Evolutionary conservation across 1,140 invertebrate species (phyloP).

Genomic region (Drosophila pachea): DNA sequence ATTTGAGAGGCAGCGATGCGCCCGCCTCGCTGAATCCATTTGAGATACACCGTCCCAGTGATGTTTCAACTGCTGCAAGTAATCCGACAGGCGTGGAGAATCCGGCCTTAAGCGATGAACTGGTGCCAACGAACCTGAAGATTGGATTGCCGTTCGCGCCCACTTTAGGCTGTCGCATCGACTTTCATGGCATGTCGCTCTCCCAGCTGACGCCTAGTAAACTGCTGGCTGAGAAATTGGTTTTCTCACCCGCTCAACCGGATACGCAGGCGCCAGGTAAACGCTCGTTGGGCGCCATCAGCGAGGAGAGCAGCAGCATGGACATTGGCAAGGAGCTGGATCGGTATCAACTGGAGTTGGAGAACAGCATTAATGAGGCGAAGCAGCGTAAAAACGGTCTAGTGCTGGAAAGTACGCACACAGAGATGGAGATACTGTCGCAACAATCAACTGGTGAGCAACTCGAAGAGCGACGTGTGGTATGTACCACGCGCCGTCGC

Average conservation of each 20-base stretch:
- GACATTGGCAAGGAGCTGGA: constrained; percentile 78
- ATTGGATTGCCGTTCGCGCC: constrained; percentile 74
- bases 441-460: constrained; percentile 8
- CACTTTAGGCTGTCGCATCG: constrained; percentile 72
- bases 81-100: constrained; percentile 59
- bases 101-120: constrained; percentile 42
- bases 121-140: constrained; percentile 52
- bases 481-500: constrained; percentile 41
- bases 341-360: constrained; percentile 76
- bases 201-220: constrained; percentile 71
- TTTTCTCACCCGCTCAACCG: constrained; percentile 62
- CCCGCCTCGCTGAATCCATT: constrained; percentile 68
- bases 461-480: constrained; percentile 36
- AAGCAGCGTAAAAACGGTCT: constrained; percentile 64
- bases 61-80: constrained; percentile 34
- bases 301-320: constrained; percentile 71
- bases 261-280: constrained; percentile 33
- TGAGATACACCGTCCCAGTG: constrained; percentile 66
- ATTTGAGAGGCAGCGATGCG: constrained; percentile 63
- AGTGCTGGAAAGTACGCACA: constrained; percentile 33
- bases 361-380: constrained; percentile 78
- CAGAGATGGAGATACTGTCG: constrained; percentile 22
- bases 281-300: constrained; percentile 64
- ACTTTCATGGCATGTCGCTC: constrained; percentile 68
- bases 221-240: constrained; percentile 69